Conservation (phyloP, 2,888 invertebrate genomes). For the Volucella inflata region DNA sequence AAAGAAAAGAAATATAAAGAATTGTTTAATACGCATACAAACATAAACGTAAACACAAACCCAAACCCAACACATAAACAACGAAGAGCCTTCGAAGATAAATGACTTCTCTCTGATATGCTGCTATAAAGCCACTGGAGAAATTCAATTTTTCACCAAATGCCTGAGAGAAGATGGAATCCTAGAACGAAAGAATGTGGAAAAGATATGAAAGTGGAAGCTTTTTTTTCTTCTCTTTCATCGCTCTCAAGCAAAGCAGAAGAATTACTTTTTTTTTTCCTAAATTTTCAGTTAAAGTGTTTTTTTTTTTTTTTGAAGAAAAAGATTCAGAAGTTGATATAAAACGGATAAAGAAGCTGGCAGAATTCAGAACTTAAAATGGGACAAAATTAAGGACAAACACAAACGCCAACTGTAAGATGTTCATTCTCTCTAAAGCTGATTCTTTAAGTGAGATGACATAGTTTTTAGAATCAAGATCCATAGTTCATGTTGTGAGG, state of each 20-base stretch:
- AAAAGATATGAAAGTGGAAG: constrained; percentile 53
- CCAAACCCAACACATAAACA: not conserved
- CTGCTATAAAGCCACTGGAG: constrained; percentile 27
- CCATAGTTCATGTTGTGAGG: constrained; percentile 1
- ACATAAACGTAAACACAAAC: not conserved
- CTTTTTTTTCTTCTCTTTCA: constrained; percentile 20
- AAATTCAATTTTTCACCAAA: constrained; percentile 70
- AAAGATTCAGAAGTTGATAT: constrained; percentile 27
- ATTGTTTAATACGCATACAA: constrained; percentile 54
- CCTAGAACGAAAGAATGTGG: constrained; percentile 63
- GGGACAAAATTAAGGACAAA: constrained; percentile 53
- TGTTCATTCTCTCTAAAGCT: constrained; percentile 6
- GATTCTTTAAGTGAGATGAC: constrained; percentile 52
- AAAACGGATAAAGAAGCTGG: not conserved
- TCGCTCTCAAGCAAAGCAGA: constrained; percentile 3
- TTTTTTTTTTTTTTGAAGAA: constrained; percentile 25
- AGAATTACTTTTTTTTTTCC: not conserved
- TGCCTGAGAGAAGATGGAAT: constrained; percentile 46
- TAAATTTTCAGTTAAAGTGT: constrained; percentile 33
- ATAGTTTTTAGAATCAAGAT: constrained; percentile 59
- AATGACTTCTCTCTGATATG: constrained; percentile 49
- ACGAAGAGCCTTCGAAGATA: constrained; percentile 53
- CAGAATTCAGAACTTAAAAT: constrained; percentile 37
- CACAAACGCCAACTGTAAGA: constrained; percentile 15
- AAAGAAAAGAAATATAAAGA: constrained; percentile 36